Percentiles rank a stretch among this genome's conserved stretches.
These are phyloP conservation scores for Hybognathus amarus DNA, from an alignment of 2,797 vertebrate genomes.

Conservation along the genomic window DNA sequence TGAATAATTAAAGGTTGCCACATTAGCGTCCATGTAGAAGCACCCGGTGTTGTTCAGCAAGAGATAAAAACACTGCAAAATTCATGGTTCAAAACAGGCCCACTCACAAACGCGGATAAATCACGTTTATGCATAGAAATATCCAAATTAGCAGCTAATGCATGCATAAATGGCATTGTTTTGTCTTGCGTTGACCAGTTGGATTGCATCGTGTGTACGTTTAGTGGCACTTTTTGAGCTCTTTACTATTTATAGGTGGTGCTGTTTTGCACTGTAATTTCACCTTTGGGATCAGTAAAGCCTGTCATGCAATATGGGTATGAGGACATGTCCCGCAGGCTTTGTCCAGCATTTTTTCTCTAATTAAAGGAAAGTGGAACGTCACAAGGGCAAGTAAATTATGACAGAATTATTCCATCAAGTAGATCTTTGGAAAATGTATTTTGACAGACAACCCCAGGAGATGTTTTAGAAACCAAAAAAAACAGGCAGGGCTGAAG, in stretches of 20 bases:
- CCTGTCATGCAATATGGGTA: slow-evolving; percentile 16
- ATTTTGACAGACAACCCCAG: slow-evolving; percentile 69
- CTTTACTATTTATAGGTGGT: background rate
- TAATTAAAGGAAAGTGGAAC: slow-evolving; percentile 53
- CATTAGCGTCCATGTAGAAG: slow-evolving; percentile 76
- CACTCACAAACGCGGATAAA: slow-evolving; percentile 17
- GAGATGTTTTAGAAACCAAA: slow-evolving; percentile 43
- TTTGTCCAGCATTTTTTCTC: slow-evolving; percentile 35
- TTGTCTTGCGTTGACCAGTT: background rate
- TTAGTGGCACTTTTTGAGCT: background rate
- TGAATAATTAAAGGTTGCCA: slow-evolving; percentile 83
- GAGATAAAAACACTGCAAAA: slow-evolving; percentile 61
- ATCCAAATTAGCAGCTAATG: slow-evolving; percentile 39
- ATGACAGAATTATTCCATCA: slow-evolving; percentile 67
- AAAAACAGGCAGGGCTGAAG: slow-evolving; percentile 35
- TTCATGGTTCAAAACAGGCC: slow-evolving; percentile 31
- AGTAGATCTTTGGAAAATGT: slow-evolving; percentile 76
- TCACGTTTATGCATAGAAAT: slow-evolving; percentile 37
- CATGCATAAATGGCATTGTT: slow-evolving; percentile 34
- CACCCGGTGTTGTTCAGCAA: slow-evolving; percentile 63
- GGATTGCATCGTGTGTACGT: background rate
- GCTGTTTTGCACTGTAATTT: slow-evolving; percentile 16
- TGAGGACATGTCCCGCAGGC: slow-evolving; percentile 31
- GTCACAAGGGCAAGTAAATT: background rate
- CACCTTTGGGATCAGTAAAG: slow-evolving; percentile 24